Conservation (phyloP, 1,140 invertebrate species). For the Condylostylus longicornis region DNA sequence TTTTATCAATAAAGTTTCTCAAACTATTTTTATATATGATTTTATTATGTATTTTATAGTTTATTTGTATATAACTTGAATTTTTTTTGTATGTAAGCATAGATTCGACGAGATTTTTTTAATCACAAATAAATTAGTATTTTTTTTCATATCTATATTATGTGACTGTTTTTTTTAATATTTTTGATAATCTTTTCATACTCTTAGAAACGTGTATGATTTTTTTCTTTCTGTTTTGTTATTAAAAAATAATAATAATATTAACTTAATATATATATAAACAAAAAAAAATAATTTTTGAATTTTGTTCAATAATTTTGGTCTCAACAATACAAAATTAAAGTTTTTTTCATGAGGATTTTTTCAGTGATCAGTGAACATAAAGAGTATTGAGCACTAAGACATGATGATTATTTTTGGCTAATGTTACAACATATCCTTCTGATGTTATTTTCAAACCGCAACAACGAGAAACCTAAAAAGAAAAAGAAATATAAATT, state of each 20-base stretch:
- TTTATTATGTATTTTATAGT: no score
- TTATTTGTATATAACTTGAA: no score
- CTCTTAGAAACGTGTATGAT: not conserved
- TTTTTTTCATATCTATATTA: no score
- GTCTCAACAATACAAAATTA: no score
- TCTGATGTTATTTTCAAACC: conserved; percentile 92
- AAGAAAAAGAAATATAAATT: conserved; percentile 1
- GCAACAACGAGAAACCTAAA: conserved; percentile 87
- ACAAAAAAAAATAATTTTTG: not conserved
- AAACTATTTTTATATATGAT: no score
- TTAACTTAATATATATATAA: not conserved
- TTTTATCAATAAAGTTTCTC: no score
- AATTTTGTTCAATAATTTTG: not conserved
- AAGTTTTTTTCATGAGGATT: conserved; percentile 9
- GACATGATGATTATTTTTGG: conserved; percentile 97
- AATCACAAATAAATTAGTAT: no score
- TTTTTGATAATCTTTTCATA: not conserved
- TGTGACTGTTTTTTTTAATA: no score
- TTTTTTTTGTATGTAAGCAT: no score
- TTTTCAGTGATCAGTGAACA: conserved; percentile 54
- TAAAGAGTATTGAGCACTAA: conserved; percentile 89
- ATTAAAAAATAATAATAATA: no score
- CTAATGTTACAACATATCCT: conserved; percentile 90
- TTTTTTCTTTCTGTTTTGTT: not conserved
- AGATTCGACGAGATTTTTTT: no score